Conservation (phyloP, 1,140 invertebrate genomes). For the Diorhabda elongata region DNA sequence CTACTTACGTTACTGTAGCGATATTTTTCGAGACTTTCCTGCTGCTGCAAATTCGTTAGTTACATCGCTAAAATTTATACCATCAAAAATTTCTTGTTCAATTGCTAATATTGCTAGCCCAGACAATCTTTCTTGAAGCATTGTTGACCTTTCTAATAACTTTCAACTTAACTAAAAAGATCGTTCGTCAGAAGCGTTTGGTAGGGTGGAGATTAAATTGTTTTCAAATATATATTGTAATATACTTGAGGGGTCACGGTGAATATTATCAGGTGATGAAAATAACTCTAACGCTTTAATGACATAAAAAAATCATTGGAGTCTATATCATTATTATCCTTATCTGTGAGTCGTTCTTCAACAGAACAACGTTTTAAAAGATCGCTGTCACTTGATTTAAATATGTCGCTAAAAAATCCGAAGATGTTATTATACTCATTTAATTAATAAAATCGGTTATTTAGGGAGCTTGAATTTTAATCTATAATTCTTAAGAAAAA, state of each 20-base stretch:
- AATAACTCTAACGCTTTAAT: too few relatives aligned
- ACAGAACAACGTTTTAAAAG: background rate
- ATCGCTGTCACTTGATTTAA: background rate
- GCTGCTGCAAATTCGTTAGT: too few relatives aligned
- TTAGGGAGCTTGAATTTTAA: background rate
- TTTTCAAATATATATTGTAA: background rate
- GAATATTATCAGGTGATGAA: background rate
- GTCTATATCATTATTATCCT: background rate
- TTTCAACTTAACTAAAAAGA: background rate
- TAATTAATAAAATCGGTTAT: background rate
- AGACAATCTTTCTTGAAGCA: too few relatives aligned
- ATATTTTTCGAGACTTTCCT: too few relatives aligned
- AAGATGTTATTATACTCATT: background rate
- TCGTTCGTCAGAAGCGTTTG: background rate
- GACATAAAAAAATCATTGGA: background rate
- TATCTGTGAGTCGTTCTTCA: background rate
- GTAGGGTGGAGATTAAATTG: background rate
- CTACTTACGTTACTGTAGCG: too few relatives aligned
- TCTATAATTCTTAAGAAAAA: background rate
- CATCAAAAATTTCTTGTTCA: too few relatives aligned
- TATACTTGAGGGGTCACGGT: background rate
- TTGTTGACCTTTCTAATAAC: background rate
- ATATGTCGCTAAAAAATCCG: background rate
- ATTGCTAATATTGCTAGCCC: too few relatives aligned
- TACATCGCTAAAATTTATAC: too few relatives aligned